Conservation (phyloP, 2,113 vertebrate species). For the Callocephalon fimbriatum region DNA sequence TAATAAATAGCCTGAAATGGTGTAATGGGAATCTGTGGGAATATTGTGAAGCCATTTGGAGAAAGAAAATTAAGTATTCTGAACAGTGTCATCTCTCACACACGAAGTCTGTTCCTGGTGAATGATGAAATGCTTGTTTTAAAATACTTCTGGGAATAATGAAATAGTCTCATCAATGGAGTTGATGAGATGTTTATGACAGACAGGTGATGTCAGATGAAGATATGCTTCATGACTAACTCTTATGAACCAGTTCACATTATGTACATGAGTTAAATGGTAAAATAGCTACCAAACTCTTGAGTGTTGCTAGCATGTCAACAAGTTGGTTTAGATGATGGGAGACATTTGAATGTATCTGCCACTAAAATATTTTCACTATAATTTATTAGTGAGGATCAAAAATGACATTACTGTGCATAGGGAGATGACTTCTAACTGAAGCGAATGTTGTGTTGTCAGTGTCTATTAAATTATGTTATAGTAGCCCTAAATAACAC, state of each 20-base stretch:
- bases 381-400: background rate
- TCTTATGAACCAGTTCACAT: background rate
- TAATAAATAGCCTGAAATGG: background rate
- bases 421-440: background rate
- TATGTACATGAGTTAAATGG: background rate
- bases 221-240: background rate
- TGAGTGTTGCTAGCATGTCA: background rate
- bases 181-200: background rate
- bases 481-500: background rate
- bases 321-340: background rate
- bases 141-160: background rate
- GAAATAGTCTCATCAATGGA: background rate
- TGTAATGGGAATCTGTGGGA: background rate
- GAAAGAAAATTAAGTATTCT: background rate
- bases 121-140: background rate
- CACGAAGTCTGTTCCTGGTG: background rate
- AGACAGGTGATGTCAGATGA: background rate
- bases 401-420: background rate
- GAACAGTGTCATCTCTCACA: background rate
- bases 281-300: background rate
- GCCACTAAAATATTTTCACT: background rate
- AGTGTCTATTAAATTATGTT: background rate
- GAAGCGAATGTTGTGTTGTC: background rate
- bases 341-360: background rate
- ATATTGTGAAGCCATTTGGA: background rate